Conservation (phyloP, 2,113 vertebrate genomes). For the Dicrurus megarhynchus region DNA sequence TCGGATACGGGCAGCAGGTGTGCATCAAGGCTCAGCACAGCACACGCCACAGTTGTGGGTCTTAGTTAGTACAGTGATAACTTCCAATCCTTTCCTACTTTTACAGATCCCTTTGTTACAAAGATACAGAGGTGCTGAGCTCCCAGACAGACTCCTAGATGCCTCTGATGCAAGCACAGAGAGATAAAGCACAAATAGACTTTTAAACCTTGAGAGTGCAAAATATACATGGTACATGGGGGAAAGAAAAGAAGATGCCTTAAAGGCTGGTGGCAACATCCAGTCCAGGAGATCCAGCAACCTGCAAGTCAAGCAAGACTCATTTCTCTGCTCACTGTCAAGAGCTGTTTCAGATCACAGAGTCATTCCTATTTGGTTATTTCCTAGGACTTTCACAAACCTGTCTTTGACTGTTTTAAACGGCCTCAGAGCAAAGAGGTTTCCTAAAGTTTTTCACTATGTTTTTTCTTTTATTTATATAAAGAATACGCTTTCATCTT, state of each 20-base stretch:
- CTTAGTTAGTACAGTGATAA: neutral
- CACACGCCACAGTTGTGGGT: rapidly evolving
- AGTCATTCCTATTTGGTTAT: neutral
- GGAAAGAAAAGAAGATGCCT: neutral
- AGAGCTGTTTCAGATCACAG: neutral
- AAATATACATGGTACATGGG: neutral
- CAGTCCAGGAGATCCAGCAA: neutral
- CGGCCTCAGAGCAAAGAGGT: neutral
- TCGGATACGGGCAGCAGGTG: neutral
- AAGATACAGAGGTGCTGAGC: neutral
- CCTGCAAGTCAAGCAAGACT: neutral
- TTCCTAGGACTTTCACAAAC: neutral
- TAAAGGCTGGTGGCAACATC: neutral
- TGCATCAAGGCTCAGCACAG: neutral
- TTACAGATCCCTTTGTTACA: neutral
- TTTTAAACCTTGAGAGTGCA: neutral
- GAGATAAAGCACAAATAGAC: neutral
- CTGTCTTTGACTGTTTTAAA: neutral
- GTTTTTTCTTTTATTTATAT: neutral
- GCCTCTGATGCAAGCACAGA: neutral
- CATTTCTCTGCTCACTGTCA: neutral
- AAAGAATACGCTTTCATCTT: neutral
- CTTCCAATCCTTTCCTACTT: neutral
- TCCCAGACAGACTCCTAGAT: neutral
- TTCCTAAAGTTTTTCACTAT: neutral